Conservation (phyloP, 2,113 vertebrate species). For the Pachycephala philippinensis region DNA sequence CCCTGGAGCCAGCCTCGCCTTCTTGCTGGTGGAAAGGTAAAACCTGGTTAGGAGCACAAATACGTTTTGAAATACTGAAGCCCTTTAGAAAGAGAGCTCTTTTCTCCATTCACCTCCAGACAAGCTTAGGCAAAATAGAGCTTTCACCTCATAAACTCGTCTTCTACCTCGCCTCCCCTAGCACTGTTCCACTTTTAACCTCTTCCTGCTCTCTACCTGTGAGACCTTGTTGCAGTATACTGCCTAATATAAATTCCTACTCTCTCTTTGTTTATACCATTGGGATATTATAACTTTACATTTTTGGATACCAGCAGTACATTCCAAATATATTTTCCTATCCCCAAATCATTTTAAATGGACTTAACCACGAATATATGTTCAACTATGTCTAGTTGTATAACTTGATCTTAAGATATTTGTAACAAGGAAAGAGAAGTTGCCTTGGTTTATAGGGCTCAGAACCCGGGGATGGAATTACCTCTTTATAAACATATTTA, state of each 20-base stretch:
- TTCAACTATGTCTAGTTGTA: not conserved
- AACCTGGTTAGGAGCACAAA: not conserved
- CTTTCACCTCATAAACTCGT: not conserved
- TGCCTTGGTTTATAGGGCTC: not conserved
- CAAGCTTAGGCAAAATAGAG: not conserved
- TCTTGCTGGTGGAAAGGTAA: not conserved
- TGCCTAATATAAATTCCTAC: conserved; percentile 6
- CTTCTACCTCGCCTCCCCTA: not conserved
- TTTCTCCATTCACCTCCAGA: not conserved
- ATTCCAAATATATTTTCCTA: conserved; percentile 30
- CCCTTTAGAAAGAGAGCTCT: not conserved
- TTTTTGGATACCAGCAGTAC: not conserved
- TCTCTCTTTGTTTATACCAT: not conserved
- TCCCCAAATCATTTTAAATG: not conserved
- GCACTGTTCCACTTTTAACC: not conserved
- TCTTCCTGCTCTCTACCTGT: not conserved
- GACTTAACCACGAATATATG: not conserved
- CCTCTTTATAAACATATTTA: not conserved
- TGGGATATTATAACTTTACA: not conserved
- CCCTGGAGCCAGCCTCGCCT: not conserved
- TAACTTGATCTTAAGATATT: conserved; percentile 1
- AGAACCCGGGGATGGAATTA: not conserved
- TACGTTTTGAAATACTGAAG: not conserved
- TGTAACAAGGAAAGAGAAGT: not conserved
- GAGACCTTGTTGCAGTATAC: not conserved